Base-by-base conservation (phyloP, 2,888 invertebrate species). In the Rhingia campestris region DNA sequence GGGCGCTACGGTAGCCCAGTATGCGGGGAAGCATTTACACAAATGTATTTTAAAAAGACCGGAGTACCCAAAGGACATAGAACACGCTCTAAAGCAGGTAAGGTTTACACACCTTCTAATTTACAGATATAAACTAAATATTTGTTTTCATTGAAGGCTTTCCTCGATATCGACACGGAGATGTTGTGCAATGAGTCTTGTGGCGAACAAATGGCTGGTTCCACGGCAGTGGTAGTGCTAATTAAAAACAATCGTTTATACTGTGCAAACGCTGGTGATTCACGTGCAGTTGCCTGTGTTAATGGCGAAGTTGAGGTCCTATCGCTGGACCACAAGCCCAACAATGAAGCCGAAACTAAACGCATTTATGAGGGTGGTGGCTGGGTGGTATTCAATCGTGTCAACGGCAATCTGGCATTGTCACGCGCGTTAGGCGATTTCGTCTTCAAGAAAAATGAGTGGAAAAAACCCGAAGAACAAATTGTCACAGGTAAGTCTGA, bases 201-300 rank as follows among this genome's bases (percentile, higher is more conserved):
- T 88, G 97, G 96, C 89, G 96, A 97, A 90, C 98, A 98, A 91
- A 95, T 98, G 89, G 97, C 98, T 6, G 99, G 99, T 61, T 97
- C 98, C 64, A 99, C 99, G 37, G 99, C 98, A 6, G 95, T 98
- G 59, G 95, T 96, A 64, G 94, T 96, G 64, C 92, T 98, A 30
- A 92, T 98, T 63, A 98, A 97, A 92, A 95, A 97, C 88, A 94
- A 95, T 89, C 94, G 94, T 86, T 92, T 99, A 49, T 99, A 96
- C 91, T 98, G 99, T 92, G 98, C 97, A 72, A 99, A 99, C 91
- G 98, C 98, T 7, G 99, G 99, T 0, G 99, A 99, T 90, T 99
- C 99, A 0, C 93, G 99, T 86, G 98, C 98, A 1, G 95, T 99
- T 33, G 98, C 97, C 30, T 96, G 97, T 90, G 94, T 98, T 0